Base-by-base conservation (phyloP, 2,797 vertebrate genomes). In the Danio aesculapii region DNA sequence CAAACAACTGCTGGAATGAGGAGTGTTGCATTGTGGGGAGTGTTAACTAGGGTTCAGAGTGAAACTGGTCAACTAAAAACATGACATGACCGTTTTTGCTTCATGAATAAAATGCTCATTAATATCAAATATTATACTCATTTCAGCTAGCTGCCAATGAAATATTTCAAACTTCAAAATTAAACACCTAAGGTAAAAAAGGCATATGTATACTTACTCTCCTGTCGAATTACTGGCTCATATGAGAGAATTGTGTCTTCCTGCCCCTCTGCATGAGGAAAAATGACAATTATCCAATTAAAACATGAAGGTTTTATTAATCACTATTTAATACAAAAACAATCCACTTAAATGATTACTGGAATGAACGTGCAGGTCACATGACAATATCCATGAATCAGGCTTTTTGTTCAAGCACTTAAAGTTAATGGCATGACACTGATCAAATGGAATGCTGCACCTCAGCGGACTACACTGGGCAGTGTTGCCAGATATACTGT, bases 191-290 rank as follows among this genome's bases (percentile, higher is more conserved):
- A 30, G 3, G 30, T 30, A 3, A 30, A 30, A 30, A 30, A 30
- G 30, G 30, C 30, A 30, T 30, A 30, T 39, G 12, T 72, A 44
- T 3, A 96, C 98, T 97, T 93, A 99, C 98, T 99, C 94, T 99
- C 98, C 93, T 99, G 97, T 88, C 98, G 95, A 1, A 96, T 99
- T 86, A 99, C 98, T 2, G 97, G 98, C 90, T 99, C 98, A 1
- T 99, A 99, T 0, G 98, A 99, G 85, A 99, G 94, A 92, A 99
- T 98, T 7, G 97, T 93, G 90, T 99, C 98, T 89, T 99, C 98
- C 89, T 99, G 98, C 79, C 98, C 98, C 94, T 99, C 98, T 99
- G 94, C 58, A 92, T 92, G 8, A 89, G 75, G n/a, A 57, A 89
- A 85, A 63, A 39, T 53, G 53, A 74, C 79, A 47, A 67, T 21